These are phyloP conservation scores for Heliconius erato DNA, from an alignment of 2,888 invertebrate genomes.

Conservation along the genomic window DNA sequence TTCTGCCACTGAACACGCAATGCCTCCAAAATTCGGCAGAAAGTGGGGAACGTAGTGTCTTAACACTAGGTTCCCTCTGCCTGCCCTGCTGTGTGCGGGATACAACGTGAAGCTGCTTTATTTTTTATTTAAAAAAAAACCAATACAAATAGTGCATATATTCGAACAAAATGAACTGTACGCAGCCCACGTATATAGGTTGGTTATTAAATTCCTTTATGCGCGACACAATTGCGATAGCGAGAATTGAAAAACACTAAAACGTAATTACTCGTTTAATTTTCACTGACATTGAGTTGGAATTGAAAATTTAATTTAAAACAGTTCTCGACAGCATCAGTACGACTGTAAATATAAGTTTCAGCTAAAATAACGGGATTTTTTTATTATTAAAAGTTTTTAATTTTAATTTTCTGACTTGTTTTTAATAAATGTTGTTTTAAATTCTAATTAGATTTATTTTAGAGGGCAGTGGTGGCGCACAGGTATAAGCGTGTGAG, in stretches of 20 bases:
- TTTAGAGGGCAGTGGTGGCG: not conserved
- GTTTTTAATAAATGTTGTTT: no score
- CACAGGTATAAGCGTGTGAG: not conserved
- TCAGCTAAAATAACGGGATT: not conserved
- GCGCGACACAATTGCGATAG: slow-evolving; percentile 21
- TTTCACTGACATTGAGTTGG: slow-evolving; percentile 39
- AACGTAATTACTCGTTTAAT: slow-evolving; percentile 40
- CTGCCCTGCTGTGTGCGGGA: no score
- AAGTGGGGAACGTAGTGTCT: no score
- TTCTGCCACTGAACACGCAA: no score
- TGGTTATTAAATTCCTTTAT: slow-evolving; percentile 39
- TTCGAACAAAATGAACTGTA: not conserved
- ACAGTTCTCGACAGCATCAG: slow-evolving; percentile 20
- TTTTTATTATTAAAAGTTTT: not conserved
- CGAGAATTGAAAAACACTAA: slow-evolving; percentile 42
- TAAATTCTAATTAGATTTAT: not conserved
- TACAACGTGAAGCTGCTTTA: no score
- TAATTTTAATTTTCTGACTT: no score
- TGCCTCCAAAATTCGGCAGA: no score
- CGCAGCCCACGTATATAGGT: not conserved
- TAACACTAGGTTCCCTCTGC: no score
- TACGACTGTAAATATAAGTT: slow-evolving; percentile 4
- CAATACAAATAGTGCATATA: slow-evolving; percentile 9
- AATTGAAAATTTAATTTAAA: slow-evolving; percentile 47
- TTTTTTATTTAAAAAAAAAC: not conserved